These are phyloP conservation scores for Serripes groenlandicus DNA, from an alignment of 2,888 invertebrate genomes.

Conservation along the genomic window DNA sequence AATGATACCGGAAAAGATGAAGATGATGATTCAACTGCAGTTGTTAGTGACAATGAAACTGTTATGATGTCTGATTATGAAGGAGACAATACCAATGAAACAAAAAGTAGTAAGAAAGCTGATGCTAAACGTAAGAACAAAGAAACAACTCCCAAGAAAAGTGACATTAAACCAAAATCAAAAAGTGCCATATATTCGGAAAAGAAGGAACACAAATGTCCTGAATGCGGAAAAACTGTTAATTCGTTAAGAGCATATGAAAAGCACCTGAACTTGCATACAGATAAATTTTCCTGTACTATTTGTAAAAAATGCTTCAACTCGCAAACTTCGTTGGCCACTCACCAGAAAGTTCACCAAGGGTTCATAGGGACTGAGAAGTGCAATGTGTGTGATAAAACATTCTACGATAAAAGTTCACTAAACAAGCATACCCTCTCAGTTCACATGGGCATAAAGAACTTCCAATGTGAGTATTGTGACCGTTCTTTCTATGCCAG, in stretches of 20 bases:
- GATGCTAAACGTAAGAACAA: neutral
- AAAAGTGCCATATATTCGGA: constrained; percentile 4
- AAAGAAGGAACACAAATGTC: constrained; percentile 50
- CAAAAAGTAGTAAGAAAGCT: neutral
- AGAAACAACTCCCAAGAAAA: neutral
- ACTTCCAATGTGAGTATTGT: constrained; percentile 55
- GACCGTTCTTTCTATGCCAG: constrained; percentile 51
- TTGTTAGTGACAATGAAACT: neutral
- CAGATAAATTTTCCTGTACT: constrained; percentile 44
- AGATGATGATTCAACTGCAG: neutral
- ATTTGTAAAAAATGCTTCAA: constrained; percentile 55
- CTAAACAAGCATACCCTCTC: constrained; percentile 60
- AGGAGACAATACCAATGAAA: neutral
- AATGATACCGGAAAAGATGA: neutral
- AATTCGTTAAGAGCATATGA: constrained; percentile 31
- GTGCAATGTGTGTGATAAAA: constrained; percentile 61
- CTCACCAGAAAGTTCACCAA: constrained; percentile 57
- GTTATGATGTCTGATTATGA: neutral
- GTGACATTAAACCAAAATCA: neutral
- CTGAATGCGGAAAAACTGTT: constrained; percentile 48
- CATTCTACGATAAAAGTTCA: constrained; percentile 60
- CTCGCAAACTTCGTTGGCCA: constrained; percentile 42
- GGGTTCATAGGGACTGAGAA: constrained; percentile 48
- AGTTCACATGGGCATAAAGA: constrained; percentile 61
- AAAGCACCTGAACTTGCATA: constrained; percentile 58